These are phyloP conservation scores for Melipona beecheii DNA, from an alignment of 2,888 invertebrate genomes.

Conservation along the genomic window DNA sequence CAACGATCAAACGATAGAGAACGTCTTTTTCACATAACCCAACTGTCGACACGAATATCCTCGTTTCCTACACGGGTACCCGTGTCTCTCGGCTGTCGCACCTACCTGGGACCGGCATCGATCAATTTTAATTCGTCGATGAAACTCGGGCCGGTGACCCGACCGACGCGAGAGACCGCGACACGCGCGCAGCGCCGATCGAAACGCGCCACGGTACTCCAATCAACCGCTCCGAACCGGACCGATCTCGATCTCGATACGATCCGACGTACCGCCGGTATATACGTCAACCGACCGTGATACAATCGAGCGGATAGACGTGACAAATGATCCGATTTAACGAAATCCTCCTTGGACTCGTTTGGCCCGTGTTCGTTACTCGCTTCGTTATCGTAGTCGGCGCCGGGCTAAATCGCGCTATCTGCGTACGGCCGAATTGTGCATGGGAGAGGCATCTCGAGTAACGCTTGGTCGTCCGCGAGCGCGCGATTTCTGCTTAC, in stretches of 20 bases:
- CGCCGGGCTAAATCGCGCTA: slow-evolving; percentile 61
- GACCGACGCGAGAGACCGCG: slow-evolving; percentile 4
- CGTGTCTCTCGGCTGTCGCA: slow-evolving; percentile 24
- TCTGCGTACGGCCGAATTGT: slow-evolving; percentile 22
- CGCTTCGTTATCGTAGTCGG: slow-evolving; percentile 63
- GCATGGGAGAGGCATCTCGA: too few relatives aligned
- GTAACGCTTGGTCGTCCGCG: slow-evolving; percentile 27
- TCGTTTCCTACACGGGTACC: slow-evolving; percentile 16
- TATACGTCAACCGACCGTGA: slow-evolving; percentile 46
- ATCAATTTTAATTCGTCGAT: slow-evolving; percentile 71
- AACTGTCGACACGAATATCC: slow-evolving; percentile 38
- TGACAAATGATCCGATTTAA: slow-evolving; percentile 76
- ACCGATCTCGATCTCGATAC: slow-evolving; percentile 67
- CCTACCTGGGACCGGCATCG: slow-evolving; percentile 50
- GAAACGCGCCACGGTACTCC: slow-evolving; percentile 66
- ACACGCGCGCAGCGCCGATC: slow-evolving; percentile 51
- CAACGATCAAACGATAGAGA: not conserved
- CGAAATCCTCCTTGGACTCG: slow-evolving; percentile 63
- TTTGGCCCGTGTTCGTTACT: slow-evolving; percentile 60
- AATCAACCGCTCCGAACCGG: slow-evolving; percentile 66
- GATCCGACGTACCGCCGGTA: slow-evolving; percentile 69
- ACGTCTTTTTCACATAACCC: not conserved
- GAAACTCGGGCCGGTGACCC: slow-evolving; percentile 43
- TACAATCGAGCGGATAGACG: slow-evolving; percentile 52
- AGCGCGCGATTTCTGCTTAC: slow-evolving; percentile 18